Conservation (phyloP, 1,140 invertebrate species). For the Bombyx mori region DNA sequence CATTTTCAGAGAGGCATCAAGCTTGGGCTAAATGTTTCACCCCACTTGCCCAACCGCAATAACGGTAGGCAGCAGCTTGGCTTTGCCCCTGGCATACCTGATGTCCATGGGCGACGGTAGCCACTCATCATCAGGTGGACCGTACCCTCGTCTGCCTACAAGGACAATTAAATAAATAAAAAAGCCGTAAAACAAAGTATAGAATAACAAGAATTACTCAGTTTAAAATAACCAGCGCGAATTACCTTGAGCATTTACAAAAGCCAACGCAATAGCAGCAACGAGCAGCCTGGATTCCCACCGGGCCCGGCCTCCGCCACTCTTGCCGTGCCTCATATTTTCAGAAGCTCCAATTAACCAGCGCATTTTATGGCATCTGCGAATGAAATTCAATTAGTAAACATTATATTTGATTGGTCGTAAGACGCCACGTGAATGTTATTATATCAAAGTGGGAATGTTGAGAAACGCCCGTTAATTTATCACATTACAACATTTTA, state of each 20-base stretch:
- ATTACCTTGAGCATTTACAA: constrained; percentile 42
- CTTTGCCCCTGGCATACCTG: too few relatives aligned
- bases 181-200: too few relatives aligned
- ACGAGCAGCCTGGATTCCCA: constrained; percentile 36
- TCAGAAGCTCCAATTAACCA: constrained; percentile 2
- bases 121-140: too few relatives aligned
- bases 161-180: too few relatives aligned
- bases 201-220: too few relatives aligned
- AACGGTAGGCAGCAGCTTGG: too few relatives aligned
- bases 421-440: constrained; percentile 15
- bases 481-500: constrained; percentile 23
- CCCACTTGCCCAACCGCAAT: too few relatives aligned
- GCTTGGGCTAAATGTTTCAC: too few relatives aligned
- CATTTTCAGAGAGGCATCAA: too few relatives aligned
- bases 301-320: constrained; percentile 10
- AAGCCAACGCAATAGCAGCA: constrained; percentile 27
- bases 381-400: constrained; percentile 18
- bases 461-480: constrained; percentile 20
- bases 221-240: too few relatives aligned
- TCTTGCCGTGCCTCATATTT: not conserved
- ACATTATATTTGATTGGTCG: constrained; percentile 21
- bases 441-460: constrained; percentile 25
- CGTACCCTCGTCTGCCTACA: too few relatives aligned
- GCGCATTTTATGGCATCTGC: constrained; percentile 8
- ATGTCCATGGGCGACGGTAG: too few relatives aligned